Percentiles rank a stretch among this genome's conserved stretches.
These are phyloP conservation scores for Kuschelorhynchus macadamiae DNA, from an alignment of 2,888 invertebrate species.

Conservation along the genomic window DNA sequence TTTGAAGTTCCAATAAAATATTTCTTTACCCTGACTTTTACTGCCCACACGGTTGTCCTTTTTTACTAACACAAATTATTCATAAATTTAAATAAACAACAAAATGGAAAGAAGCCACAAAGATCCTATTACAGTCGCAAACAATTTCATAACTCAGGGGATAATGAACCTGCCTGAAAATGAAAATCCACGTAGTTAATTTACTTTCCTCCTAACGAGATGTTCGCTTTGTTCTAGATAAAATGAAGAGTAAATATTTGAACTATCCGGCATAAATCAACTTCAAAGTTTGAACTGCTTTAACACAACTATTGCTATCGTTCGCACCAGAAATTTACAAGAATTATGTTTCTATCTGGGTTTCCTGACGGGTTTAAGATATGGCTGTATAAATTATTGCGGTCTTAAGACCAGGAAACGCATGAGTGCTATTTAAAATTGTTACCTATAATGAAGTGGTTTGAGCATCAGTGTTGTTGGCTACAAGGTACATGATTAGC, in stretches of 20 bases:
- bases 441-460: neutral
- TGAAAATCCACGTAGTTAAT: slow-evolving; percentile 14
- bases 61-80: too few species aligned
- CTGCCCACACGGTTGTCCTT: too few species aligned
- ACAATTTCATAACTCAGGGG: slow-evolving; percentile 5
- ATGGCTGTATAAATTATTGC: slow-evolving; percentile 5
- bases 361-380: slow-evolving; percentile 6
- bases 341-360: slow-evolving; percentile 18
- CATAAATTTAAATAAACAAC: too few species aligned
- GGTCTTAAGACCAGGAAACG: neutral
- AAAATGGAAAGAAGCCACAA: too few species aligned
- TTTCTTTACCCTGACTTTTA: too few species aligned
- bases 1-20: too few species aligned
- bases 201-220: slow-evolving; percentile 17
- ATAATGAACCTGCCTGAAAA: slow-evolving; percentile 18
- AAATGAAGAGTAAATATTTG: slow-evolving; percentile 25
- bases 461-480: too few species aligned
- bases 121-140: too few species aligned
- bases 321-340: slow-evolving; percentile 20
- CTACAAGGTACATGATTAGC: too few species aligned
- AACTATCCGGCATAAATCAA: slow-evolving; percentile 15
- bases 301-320: slow-evolving; percentile 11
- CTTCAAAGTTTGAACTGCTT: slow-evolving; percentile 23
- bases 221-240: slow-evolving; percentile 20
- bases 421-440: neutral